Evolutionary conservation across 2,888 invertebrate genomes (phyloP), one percentile per base, ranked within the genome.

Genomic region (Lomographa bimaculata): DNA sequence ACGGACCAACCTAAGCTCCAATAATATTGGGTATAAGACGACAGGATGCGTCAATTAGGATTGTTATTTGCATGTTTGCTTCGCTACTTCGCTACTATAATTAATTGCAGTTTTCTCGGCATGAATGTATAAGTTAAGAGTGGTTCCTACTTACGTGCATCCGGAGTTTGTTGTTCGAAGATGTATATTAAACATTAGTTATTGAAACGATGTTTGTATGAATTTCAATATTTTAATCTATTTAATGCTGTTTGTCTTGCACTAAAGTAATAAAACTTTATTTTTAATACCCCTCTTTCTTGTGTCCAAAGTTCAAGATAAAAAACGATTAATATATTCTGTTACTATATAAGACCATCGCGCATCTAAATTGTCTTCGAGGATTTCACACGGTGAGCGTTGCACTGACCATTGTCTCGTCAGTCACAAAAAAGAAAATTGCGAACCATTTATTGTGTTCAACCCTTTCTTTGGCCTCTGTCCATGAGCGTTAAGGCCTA

Each of bases 371-470:
- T 63, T 56, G 60, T 53, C 51, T 67, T 63, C 63, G 58, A 55
- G 56, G 58, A 71, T 79, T 85, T 84, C 85, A 85, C 83, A 82
- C 84, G 84, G 79, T 76, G 72, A 69, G 64, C 60, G 57, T 53
- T 62, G 66, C 68, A 64, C 76, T 84, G 86, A 83, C 82, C 85
- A 79, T 81, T 79, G 75, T 79, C 74, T 79, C 71, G 58, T 73
- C 71, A 71, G 69, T 78, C 71, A 79, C 81, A 79, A 75, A 79
- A 42, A 64, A 77, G 71, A 75, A 77, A 76, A 78, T 81, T 79
- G 76, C 79, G 76, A 77, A 74, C 64, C 68, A 39, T 37, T 75
- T 79, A 73, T 79, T 73, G 60, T 56, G 54, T 63, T 69, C 61
- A 84, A 81, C 86, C 85, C 78, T 81, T 76, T 36, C 68, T 71